phyloP scores from a whole-genome alignment of 2,113 vertebrate genomes.

The Pituophis catenifer region DNA sequence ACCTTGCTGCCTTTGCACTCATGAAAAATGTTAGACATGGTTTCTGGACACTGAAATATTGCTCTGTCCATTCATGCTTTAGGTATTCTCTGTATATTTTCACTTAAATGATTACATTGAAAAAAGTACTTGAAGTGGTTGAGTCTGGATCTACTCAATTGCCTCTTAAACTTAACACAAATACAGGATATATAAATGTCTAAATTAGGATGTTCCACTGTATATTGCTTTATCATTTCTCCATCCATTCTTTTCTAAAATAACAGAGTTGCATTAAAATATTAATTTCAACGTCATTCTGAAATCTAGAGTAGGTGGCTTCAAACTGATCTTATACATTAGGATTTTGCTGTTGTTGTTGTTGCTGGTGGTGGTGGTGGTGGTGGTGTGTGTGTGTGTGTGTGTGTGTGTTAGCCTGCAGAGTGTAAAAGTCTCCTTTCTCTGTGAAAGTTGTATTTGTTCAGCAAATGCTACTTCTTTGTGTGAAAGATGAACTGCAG shows the following conservation, averaged over 20 bases:
- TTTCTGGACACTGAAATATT: background rate
- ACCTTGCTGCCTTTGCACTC: background rate
- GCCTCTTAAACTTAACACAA: background rate
- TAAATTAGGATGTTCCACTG: background rate
- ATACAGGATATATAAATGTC: background rate
- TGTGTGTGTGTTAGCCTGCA: background rate
- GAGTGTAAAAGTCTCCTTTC: slow-evolving; percentile 2
- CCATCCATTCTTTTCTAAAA: background rate
- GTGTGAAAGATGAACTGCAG: slow-evolving; percentile 34
- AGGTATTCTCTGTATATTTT: background rate
- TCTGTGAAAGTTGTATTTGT: slow-evolving; percentile 6
- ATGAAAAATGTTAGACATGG: background rate
- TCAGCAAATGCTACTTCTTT: slow-evolving; percentile 9
- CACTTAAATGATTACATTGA: background rate
- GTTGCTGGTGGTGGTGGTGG: no score
- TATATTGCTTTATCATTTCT: background rate
- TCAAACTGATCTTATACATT: background rate
- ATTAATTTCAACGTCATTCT: slow-evolving; percentile 17
- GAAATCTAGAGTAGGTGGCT: background rate
- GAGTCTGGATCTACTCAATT: background rate
- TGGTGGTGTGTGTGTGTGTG: background rate
- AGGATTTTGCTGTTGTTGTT: background rate
- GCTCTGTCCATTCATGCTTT: background rate
- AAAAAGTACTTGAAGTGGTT: background rate
- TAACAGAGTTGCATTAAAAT: slow-evolving; percentile 2